Evolutionary conservation across 2,888 invertebrate species (phyloP).

Genomic region (Cistogaster globosa): DNA sequence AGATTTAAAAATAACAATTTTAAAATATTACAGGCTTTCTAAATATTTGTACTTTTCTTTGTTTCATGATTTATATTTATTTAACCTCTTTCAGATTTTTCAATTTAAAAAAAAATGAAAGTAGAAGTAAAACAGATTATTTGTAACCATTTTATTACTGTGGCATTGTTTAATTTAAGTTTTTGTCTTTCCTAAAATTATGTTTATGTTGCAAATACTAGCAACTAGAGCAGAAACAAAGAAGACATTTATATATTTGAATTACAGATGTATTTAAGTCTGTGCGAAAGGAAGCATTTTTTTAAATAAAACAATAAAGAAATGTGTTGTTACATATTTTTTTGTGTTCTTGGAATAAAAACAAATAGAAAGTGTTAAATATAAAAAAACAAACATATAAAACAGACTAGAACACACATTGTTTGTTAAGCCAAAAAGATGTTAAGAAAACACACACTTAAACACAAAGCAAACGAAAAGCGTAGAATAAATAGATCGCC

Average conservation of each 20-base stretch:
- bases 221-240: constrained; percentile 53
- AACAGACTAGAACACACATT: constrained; percentile 34
- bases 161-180: constrained; percentile 30
- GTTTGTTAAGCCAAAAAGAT: constrained; percentile 26
- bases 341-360: not conserved
- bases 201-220: constrained; percentile 26
- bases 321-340: constrained; percentile 12
- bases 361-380: constrained; percentile 28
- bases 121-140: not conserved
- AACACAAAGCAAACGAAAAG: constrained; percentile 41
- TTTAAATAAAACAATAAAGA: constrained; percentile 40
- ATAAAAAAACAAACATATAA: constrained; percentile 18
- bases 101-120: not conserved
- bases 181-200: constrained; percentile 22
- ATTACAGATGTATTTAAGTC: not conserved
- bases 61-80: not conserved
- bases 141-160: not conserved
- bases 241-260: constrained; percentile 13
- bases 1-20: not conserved
- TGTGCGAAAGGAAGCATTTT: not conserved
- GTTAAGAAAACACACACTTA: constrained; percentile 8
- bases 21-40: not conserved
- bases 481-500: constrained; percentile 53
- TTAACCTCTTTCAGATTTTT: not conserved
- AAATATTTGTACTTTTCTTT: not conserved